Base-by-base conservation (phyloP, 2,797 vertebrate species). In the Thaleichthys pacificus region DNA sequence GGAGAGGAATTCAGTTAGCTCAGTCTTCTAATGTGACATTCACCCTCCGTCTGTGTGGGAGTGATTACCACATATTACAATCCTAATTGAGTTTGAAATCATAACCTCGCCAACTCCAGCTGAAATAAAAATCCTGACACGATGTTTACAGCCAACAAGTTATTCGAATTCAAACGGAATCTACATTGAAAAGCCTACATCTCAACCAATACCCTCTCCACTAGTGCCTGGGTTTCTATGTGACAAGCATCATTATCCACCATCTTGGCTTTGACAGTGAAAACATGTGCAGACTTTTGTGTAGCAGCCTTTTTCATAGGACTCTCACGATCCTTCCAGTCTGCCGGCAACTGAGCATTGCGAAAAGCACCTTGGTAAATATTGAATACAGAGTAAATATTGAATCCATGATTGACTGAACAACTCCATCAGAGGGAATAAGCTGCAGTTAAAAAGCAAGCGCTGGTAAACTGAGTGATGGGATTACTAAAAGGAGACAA, bases 401-500 rank as follows among this genome's bases (percentile, higher is more conserved):
- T 89, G 82, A 84, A 86, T 80, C 79, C 74, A 65, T 86, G 90
- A 90, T 88, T 88, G 87, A 88, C 77, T 86, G 80, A 86, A 87
- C 82, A 84, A 77, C 84, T 88, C 82, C 86, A 85, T 89, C 83
- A 78, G 73, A 78, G 51, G 76, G 80, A 86, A 38, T 17, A 83
- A 83, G 85, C 79, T 66, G 80, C 60, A 24, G 22, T 42, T 42
- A 72, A 75, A 61, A 70, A 78, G 80, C 78, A 74, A 77, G 74
- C 58, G 56, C 80, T 84, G 79, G 74, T 78, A 61, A 64, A 32
- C 76, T 47, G 58, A 80, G 76, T 82, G 86, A 88, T 76, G 74
- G 75, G 82, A 88, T 89, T 88, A 86, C 82, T 86, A 87, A 88
- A 86, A 26, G 12, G 24, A 62, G 38, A 38, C 73, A 87, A 87